phyloP scores from a whole-genome alignment of 2,797 vertebrate genomes.

The Oryzias sinensis region DNA sequence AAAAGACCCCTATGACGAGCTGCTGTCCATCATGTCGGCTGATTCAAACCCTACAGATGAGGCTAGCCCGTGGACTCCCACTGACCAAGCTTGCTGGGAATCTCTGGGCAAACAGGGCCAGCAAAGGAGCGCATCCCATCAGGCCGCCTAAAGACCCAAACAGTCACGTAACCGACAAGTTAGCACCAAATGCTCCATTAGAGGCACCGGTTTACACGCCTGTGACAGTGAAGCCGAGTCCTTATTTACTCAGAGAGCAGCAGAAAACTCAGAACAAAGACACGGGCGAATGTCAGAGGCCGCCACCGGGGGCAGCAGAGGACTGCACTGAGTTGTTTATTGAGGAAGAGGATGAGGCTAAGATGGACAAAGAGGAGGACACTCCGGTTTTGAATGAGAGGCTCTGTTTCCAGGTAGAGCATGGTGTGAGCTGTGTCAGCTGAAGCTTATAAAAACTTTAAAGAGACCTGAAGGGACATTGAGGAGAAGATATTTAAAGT shows the following conservation, averaged over 20 bases:
- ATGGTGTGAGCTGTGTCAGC: constrained; percentile 50
- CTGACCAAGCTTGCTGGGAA: neutral
- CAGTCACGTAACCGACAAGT: neutral
- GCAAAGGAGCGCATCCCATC: constrained; percentile 22
- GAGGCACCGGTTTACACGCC: constrained; percentile 45
- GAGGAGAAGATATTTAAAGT: constrained; percentile 14
- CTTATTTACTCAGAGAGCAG: constrained; percentile 39
- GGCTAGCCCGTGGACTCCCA: constrained; percentile 10
- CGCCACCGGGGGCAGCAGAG: constrained; percentile 51
- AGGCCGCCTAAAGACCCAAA: constrained; percentile 2
- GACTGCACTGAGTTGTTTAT: constrained; percentile 82
- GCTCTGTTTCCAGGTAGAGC: constrained; percentile 81
- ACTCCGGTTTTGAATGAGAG: constrained; percentile 62
- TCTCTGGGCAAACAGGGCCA: constrained; percentile 25
- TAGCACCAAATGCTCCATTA: constrained; percentile 10
- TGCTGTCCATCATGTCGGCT: constrained; percentile 55
- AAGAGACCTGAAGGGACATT: constrained; percentile 23
- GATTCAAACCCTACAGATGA: constrained; percentile 30
- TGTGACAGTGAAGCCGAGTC: constrained; percentile 37
- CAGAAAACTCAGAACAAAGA: constrained; percentile 41
- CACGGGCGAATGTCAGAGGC: constrained; percentile 50
- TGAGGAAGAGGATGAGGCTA: constrained; percentile 85
- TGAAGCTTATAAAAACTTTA: constrained; percentile 8
- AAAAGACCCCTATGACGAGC: constrained; percentile 67
- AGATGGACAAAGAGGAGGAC: constrained; percentile 44